Evolutionary conservation across 2,113 vertebrate species (phyloP).

Genomic region (Trogon surrucura): DNA sequence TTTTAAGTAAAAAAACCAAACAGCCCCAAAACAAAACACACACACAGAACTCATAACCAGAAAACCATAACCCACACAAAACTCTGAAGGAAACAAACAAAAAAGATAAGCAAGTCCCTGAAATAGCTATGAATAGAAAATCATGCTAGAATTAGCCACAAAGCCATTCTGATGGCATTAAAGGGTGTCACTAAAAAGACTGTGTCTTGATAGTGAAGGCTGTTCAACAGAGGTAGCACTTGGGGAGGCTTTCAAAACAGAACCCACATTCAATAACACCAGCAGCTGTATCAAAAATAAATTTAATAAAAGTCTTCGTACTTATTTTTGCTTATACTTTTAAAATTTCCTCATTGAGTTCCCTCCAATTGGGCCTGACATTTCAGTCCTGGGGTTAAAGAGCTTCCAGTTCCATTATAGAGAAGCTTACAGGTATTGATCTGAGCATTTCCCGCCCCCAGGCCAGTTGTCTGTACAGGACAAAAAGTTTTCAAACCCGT

Average conservation of each 20-base stretch:
- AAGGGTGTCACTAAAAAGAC: neutral
- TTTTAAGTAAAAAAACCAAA: neutral
- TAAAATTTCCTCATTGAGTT: conserved; percentile 3
- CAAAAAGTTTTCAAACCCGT: neutral
- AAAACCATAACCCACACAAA: neutral
- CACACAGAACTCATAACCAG: accelerated
- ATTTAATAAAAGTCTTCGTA: neutral
- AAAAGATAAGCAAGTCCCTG: neutral
- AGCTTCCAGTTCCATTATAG: conserved; percentile 56
- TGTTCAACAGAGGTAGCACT: neutral
- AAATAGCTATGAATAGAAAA: neutral
- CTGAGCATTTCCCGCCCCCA: neutral
- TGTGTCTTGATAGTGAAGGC: neutral
- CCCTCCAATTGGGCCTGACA: conserved; percentile 5
- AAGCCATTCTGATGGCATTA: neutral
- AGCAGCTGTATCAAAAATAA: neutral
- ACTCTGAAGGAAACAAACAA: neutral
- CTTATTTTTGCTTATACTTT: neutral
- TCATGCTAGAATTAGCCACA: neutral
- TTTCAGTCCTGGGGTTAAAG: conserved; percentile 33
- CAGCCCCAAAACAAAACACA: neutral
- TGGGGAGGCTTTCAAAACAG: neutral
- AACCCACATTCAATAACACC: neutral
- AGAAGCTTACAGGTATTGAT: conserved; percentile 62
- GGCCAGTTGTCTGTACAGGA: neutral